Evolutionary conservation across 2,113 vertebrate genomes (phyloP).

Genomic region (Salvelinus sp.): DNA sequence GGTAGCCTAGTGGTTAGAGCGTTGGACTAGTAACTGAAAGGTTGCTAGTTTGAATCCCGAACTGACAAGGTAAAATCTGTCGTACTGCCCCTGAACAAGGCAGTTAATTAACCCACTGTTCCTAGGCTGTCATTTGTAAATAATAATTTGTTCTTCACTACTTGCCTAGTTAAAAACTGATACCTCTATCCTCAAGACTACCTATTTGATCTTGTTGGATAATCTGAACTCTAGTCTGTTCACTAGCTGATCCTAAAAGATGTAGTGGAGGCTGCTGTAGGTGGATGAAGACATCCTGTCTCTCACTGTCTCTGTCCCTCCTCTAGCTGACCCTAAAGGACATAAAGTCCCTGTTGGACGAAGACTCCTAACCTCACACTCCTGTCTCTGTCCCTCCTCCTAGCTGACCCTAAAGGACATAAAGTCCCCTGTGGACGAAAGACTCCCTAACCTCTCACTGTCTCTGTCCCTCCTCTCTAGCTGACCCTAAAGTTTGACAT

Average conservation of each 20-base stretch:
- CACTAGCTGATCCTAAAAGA: conserved; percentile 87
- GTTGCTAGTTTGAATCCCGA: too few relatives aligned
- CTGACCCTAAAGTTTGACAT: conserved; percentile 90
- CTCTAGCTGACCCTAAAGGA: conserved; percentile 87
- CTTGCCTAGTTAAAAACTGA: conserved; percentile 32
- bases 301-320: background rate
- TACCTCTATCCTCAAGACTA: too few relatives aligned
- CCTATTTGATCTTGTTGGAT: too few relatives aligned
- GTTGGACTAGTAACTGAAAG: too few relatives aligned
- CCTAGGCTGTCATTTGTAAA: too few relatives aligned
- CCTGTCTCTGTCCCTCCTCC: conserved; percentile 3
- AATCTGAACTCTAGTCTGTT: background rate
- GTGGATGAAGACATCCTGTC: conserved; percentile 91
- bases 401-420: conserved; percentile 91
- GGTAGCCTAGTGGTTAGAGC: too few relatives aligned
- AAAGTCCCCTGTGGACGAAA: conserved; percentile 93
- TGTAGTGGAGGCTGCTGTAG: conserved; percentile 89
- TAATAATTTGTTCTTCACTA: background rate
- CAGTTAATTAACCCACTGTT: too few relatives aligned
- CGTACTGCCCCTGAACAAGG: too few relatives aligned
- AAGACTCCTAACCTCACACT: conserved; percentile 73
- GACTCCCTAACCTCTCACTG: conserved; percentile 78
- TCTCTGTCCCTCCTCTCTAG: conserved; percentile 59
- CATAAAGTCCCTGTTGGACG: conserved; percentile 93
- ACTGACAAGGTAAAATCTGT: too few relatives aligned